Base-by-base conservation (phyloP, 2,888 invertebrate genomes). In the Prosapia bicincta region DNA sequence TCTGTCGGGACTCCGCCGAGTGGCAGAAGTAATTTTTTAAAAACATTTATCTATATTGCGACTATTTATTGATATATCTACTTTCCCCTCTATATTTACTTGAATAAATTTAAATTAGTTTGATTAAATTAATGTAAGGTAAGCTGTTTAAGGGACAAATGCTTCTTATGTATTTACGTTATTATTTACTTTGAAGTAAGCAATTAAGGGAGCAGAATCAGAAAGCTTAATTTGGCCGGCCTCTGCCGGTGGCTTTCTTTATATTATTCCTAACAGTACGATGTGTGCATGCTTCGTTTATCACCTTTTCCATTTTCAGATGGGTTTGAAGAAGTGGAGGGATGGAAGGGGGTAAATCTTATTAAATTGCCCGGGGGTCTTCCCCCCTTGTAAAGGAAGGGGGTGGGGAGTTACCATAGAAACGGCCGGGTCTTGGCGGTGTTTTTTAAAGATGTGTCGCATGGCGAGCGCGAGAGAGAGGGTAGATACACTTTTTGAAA, bases 281-380 rank as follows among this genome's bases (percentile, higher is more conserved):
- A 71, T 69, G 65, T 71, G 72, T 74, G 68, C 65, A 72, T 76
- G 73, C 76, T 77, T 72, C 77, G 79, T 79, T 79, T 79, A 79
- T 79, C 79, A 79, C 79, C 79, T 79, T 79, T 76, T 77, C 78
- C 79, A 79, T 79, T 79, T 78, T 79, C 78, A 78, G 79, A 79
- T 79, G 79, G 76, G 76, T 75, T 73, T 76, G 71, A 68, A 69
- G 76, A 69, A 73, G 74, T 71, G 78, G 78, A 71, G 74, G 75
- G 69, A 72, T 73, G 76, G 76, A 72, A 73, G 77, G 72, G 78
- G 78, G 79, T 74, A 79, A 79, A 79, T 79, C 79, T 79, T 77
- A 80, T 79, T 80, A 80, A 80, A 81, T 77, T 75, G 75, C 75
- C 75, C 75, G 75, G 75, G 75, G 75, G 71, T 71, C 71, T 38